Evolutionary conservation across 2,797 vertebrate species (phyloP).

Genomic region (Uromys caudimaculatus): DNA sequence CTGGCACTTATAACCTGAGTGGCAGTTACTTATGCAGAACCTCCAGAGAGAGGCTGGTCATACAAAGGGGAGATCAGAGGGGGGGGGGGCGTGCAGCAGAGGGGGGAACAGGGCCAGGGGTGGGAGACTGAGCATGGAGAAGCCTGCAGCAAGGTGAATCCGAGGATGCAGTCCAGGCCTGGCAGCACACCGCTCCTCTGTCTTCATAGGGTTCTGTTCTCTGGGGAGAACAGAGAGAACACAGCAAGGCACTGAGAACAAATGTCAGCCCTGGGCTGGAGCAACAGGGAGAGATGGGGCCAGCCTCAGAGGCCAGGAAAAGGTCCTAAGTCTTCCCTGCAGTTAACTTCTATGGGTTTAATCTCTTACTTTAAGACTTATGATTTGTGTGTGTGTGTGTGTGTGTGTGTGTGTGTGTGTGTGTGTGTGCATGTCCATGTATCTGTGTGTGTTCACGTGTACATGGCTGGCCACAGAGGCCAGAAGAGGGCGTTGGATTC

Average conservation of each 20-base stretch:
- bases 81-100: too few species aligned
- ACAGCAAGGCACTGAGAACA: neutral
- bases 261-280: neutral
- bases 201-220: neutral
- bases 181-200: neutral
- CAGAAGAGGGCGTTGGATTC: neutral
- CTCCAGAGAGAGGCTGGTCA: neutral
- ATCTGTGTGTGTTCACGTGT: neutral
- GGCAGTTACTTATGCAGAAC: neutral
- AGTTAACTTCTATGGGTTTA: neutral
- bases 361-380: neutral
- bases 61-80: neutral
- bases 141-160: neutral
- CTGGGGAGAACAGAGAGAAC: neutral
- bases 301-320: neutral
- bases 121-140: neutral
- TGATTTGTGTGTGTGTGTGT: neutral
- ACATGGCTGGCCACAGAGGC: neutral
- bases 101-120: fast-evolving
- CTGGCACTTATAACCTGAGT: neutral
- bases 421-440: neutral
- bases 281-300: too few species aligned
- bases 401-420: neutral
- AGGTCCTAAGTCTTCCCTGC: neutral
- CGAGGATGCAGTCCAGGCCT: neutral